These are phyloP conservation scores for Heliconius hewitsoni DNA, from an alignment of 1,140 invertebrate species.

Conservation along the genomic window DNA sequence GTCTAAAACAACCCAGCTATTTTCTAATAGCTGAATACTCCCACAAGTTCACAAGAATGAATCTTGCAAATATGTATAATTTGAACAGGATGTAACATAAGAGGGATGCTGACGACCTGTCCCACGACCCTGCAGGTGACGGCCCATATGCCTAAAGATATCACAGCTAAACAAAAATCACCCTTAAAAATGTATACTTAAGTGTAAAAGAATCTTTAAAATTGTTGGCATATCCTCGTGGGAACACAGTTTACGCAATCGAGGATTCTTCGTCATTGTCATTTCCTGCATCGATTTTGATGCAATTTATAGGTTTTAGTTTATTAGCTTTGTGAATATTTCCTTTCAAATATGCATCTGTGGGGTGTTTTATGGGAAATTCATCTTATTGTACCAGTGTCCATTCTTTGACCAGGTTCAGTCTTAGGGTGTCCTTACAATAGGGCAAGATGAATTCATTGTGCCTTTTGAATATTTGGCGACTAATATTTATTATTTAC, in stretches of 20 bases:
- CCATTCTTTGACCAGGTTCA: conserved; percentile 5
- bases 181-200: conserved; percentile 32
- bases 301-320: conserved; percentile 51
- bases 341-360: conserved; percentile 39
- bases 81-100: conserved; percentile 69
- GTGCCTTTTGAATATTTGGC: not conserved
- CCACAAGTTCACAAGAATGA: conserved; percentile 16
- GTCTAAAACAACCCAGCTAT: not conserved
- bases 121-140: conserved; percentile 74
- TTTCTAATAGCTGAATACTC: conserved; percentile 11
- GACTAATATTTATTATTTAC: not conserved
- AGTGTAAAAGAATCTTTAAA: conserved; percentile 31
- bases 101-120: conserved; percentile 74
- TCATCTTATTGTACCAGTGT: not conserved
- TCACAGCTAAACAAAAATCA: conserved; percentile 39
- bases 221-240: conserved; percentile 48
- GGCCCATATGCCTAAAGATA: conserved; percentile 45
- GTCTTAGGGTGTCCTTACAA: conserved; percentile 8
- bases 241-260: conserved; percentile 64
- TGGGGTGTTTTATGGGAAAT: conserved; percentile 31
- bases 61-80: conserved; percentile 51
- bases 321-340: conserved; percentile 36
- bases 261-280: conserved; percentile 59
- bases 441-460: not conserved
- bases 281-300: conserved; percentile 49